Evolutionary conservation across 2,888 invertebrate genomes (phyloP).

Genomic region (Embidobia sp.): DNA sequence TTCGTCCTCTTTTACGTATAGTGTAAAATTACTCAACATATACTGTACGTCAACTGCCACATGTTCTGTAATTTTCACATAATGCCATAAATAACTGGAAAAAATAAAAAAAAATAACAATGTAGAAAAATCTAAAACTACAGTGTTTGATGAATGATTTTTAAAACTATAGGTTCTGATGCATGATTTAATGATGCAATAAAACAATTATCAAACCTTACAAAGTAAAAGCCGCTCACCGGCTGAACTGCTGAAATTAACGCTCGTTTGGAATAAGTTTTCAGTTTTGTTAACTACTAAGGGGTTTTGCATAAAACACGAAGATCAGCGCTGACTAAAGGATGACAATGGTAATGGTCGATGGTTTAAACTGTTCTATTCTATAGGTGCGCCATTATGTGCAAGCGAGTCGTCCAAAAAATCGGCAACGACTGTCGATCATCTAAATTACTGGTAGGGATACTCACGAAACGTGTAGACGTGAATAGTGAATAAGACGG

Average conservation of each 20-base stretch:
- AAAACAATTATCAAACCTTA: no score
- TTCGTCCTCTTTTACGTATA: no score
- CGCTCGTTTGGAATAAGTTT: slow-evolving; percentile 14
- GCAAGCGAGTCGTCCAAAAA: slow-evolving; percentile 29
- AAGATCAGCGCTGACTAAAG: slow-evolving; percentile 37
- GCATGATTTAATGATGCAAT: no score
- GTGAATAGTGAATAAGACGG: slow-evolving; percentile 45
- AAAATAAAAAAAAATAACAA: no score
- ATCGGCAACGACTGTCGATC: slow-evolving; percentile 34
- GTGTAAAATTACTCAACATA: no score
- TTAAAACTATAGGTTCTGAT: no score
- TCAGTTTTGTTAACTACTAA: slow-evolving; percentile 22
- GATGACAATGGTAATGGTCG: slow-evolving; percentile 44
- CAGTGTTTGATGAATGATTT: no score
- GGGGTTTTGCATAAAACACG: slow-evolving; percentile 40
- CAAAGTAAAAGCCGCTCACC: slow-evolving; percentile 1
- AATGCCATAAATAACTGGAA: no score
- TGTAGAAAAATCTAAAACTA: no score
- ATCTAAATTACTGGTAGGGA: slow-evolving; percentile 45
- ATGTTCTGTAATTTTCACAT: no score
- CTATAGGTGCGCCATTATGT: slow-evolving; percentile 45
- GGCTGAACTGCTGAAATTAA: not conserved
- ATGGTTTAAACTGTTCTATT: slow-evolving; percentile 47
- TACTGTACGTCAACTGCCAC: no score
- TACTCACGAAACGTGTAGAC: slow-evolving; percentile 51